These are phyloP conservation scores for Ophiothrix spiculata DNA, from an alignment of 35 echinoderm and acorn worm genomes.

Conservation along the genomic window DNA sequence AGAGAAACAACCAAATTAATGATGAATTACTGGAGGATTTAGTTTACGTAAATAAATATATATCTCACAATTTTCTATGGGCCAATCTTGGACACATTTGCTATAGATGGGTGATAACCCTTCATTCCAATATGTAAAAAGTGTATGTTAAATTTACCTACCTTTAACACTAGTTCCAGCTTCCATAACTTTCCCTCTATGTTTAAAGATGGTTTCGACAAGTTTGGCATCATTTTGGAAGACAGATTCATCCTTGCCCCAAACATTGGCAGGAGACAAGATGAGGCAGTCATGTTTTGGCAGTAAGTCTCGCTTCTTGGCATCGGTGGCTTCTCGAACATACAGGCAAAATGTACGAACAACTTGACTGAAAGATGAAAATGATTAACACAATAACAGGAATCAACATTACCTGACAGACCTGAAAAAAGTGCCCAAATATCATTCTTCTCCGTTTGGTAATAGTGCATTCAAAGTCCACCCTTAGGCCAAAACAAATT, in stretches of 20 bases:
- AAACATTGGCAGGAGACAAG: conserved; percentile 83
- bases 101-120: no score
- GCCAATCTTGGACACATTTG: no score
- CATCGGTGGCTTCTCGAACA: conserved; percentile 47
- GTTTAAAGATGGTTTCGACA: conserved; percentile 63
- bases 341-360: conserved; percentile 75
- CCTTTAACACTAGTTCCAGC: conserved; percentile 13
- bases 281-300: conserved; percentile 85
- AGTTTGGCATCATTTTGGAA: conserved; percentile 76
- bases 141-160: no score
- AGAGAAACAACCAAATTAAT: no score
- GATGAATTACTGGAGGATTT: no score
- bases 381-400: no score
- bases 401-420: no score
- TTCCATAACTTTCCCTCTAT: neutral
- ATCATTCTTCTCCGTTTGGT: no score
- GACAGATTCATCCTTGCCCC: conserved; percentile 42
- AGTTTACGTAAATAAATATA: neutral
- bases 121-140: no score
- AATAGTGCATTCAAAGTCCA: no score
- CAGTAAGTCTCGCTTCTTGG: conserved; percentile 34
- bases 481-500: no score
- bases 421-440: no score
- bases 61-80: neutral
- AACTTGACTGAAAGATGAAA: conserved; percentile 53